Percentiles rank a stretch among this genome's conserved stretches.
phyloP scores from a whole-genome alignment of 2,113 vertebrate genomes.

The Lampris megalopsis region DNA sequence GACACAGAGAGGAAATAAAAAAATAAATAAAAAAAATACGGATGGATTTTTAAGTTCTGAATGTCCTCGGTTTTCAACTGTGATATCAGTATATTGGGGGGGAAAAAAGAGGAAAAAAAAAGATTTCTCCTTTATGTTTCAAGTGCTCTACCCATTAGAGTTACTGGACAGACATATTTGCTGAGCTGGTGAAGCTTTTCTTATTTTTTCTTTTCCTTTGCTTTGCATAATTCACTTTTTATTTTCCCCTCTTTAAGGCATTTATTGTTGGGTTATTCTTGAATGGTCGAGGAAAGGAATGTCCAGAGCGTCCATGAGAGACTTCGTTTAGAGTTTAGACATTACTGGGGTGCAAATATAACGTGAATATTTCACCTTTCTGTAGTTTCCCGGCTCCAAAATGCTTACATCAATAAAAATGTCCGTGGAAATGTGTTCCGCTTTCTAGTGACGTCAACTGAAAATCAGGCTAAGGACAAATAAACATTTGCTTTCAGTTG shows the following conservation, averaged over 20 bases:
- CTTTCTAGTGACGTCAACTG: no score
- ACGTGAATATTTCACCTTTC: no score
- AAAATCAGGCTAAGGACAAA: no score
- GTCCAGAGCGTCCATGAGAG: neutral
- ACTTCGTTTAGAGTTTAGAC: neutral
- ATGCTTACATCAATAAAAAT: no score
- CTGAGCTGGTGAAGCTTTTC: conserved; percentile 1
- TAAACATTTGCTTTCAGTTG: no score
- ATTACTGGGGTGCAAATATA: neutral
- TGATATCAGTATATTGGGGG: no score
- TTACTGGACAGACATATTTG: neutral
- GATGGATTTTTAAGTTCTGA: no score
- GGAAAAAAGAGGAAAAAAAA: no score
- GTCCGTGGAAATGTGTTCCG: no score
- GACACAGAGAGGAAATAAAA: neutral
- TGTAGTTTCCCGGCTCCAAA: no score
- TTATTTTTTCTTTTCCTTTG: conserved; percentile 9
- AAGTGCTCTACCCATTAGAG: neutral
- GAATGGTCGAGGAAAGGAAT: neutral
- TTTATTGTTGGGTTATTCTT: neutral
- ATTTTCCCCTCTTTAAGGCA: neutral
- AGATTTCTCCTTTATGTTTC: no score
- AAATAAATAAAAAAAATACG: conserved; percentile 1
- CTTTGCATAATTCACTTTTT: neutral
- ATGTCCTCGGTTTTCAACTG: no score